A percentile compares a stretch with the other conserved stretches of the same genome.
These are phyloP conservation scores for Forbesichthys papilliferus DNA, from an alignment of 2,113 vertebrate genomes.

Conservation along the genomic window DNA sequence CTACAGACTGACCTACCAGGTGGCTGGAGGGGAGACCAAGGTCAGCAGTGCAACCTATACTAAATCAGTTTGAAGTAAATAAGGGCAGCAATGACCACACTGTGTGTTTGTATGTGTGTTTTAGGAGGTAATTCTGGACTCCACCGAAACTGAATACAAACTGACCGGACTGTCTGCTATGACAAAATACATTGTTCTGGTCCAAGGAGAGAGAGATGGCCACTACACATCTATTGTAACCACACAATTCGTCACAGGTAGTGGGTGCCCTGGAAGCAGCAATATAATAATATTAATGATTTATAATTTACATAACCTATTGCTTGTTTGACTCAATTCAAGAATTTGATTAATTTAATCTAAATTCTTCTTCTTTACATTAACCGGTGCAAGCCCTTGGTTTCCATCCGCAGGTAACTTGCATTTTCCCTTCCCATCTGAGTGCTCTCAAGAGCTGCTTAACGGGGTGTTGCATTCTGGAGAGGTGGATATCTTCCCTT, in stretches of 20 bases:
- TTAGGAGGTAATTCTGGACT: slow-evolving; percentile 80
- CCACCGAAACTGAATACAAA: slow-evolving; percentile 69
- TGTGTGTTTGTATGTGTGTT: slow-evolving; percentile 8
- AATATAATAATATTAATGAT: too few species aligned
- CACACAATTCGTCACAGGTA: slow-evolving; percentile 85
- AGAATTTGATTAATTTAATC: background rate
- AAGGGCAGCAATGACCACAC: background rate
- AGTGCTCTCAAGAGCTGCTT: slow-evolving; percentile 86
- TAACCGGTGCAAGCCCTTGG: background rate
- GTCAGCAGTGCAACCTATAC: slow-evolving; percentile 46
- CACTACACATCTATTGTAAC: slow-evolving; percentile 69
- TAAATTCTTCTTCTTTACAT: background rate
- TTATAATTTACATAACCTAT: too few species aligned
- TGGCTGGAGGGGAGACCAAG: slow-evolving; percentile 69
- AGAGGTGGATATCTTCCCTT: slow-evolving; percentile 77
- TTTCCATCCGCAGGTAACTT: slow-evolving; percentile 69
- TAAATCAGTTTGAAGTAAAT: background rate
- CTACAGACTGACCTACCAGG: slow-evolving; percentile 80
- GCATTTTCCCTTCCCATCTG: slow-evolving; percentile 79
- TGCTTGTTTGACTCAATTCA: background rate
- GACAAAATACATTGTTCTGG: slow-evolving; percentile 76
- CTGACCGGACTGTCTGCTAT: slow-evolving; percentile 78
- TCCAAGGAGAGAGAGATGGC: slow-evolving; percentile 76
- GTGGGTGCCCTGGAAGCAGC: background rate
- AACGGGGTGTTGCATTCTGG: slow-evolving; percentile 81